phyloP scores from a whole-genome alignment of 2,797 vertebrate genomes.

The Leptoclinus maculatus region DNA sequence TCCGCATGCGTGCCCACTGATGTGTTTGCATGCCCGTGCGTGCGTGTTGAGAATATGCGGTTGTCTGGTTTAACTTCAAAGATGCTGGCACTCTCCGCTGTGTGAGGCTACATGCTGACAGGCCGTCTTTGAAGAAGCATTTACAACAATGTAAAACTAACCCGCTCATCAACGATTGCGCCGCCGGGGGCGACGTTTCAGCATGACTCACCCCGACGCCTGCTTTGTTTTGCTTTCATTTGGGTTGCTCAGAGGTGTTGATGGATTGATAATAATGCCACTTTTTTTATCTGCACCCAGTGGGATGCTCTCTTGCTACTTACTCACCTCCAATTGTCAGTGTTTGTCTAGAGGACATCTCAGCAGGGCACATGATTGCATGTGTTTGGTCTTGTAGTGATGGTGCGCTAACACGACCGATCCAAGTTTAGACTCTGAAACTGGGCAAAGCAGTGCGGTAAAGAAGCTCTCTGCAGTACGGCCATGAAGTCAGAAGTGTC shows the following conservation, averaged over 20 bases:
- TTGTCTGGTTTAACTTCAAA: constrained; percentile 70
- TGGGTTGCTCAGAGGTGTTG: constrained; percentile 38
- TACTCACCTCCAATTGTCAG: background rate
- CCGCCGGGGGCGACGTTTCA: constrained; percentile 54
- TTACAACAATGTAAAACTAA: constrained; percentile 78
- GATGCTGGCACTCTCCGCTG: constrained; percentile 56
- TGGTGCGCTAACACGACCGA: background rate
- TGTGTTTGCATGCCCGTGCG: constrained; percentile 15
- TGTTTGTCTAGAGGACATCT: constrained; percentile 1
- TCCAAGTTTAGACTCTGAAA: constrained; percentile 1
- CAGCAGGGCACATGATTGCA: constrained; percentile 13
- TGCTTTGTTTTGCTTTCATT: constrained; percentile 52
- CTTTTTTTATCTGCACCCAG: constrained; percentile 25
- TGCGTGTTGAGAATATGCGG: constrained; percentile 16
- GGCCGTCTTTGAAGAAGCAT: constrained; percentile 78
- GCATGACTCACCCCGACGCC: constrained; percentile 56
- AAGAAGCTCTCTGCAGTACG: background rate
- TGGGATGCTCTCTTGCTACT: constrained; percentile 18
- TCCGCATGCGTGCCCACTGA: constrained; percentile 16
- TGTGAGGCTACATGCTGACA: constrained; percentile 73
- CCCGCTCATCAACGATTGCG: constrained; percentile 61
- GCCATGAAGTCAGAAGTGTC: background rate
- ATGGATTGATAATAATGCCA: constrained; percentile 37
- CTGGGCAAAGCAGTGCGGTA: background rate
- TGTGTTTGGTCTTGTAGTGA: constrained; percentile 4